Base-by-base conservation (phyloP, 2,797 vertebrate species). In the Pelochelys cantorii region DNA sequence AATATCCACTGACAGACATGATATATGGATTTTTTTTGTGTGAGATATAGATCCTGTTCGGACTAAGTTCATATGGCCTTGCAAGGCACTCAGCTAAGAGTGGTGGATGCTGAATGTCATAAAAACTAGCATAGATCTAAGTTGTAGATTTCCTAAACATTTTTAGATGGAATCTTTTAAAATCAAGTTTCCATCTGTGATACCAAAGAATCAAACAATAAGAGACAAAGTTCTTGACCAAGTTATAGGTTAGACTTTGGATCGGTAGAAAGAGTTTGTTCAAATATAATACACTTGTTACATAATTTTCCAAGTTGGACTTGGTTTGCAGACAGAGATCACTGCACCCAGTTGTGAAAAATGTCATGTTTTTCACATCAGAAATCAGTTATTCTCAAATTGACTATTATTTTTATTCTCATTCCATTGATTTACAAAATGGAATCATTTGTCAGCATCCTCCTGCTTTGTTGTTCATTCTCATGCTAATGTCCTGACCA, bases 391-490 rank as follows among this genome's bases (percentile, higher is more conserved):
- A 59, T 93, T 88, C 42, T 94, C 83, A 54, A 48, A 87, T 59
- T 91, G 81, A 96, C 86, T 52, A 71, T 2, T 0, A 57, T 83
- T 54, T 90, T 87, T 95, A 94, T 94, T 97, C 92, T 68, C 91
- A 91, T 84, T 84, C 95, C 87, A 97, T 95, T 96, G 18, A 94
- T 96, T 96, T 93, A 75, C 86, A 60, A 90, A 87, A 94, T 48
- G 57, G 54, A 10, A 78, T 93, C 91, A 94, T 93, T 95, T 93
- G 91, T 89, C 95, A 95, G 95, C 75, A 93, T 84, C 84, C 88
- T 89, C 93, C 57, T 0, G 0, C 53, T 92, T 88, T 78, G 75
- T 90, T 13, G 13, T 77, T 77, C 42, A 77, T 29, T 77, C 65
- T 77, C 74, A 77, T 4, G 1, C 25, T 52, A 52, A 48, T 77